A percentile compares a stretch with the other conserved stretches of the same genome.
These are phyloP conservation scores for Tortrix viridana DNA, from an alignment of 2,888 invertebrate species.

Conservation along the genomic window DNA sequence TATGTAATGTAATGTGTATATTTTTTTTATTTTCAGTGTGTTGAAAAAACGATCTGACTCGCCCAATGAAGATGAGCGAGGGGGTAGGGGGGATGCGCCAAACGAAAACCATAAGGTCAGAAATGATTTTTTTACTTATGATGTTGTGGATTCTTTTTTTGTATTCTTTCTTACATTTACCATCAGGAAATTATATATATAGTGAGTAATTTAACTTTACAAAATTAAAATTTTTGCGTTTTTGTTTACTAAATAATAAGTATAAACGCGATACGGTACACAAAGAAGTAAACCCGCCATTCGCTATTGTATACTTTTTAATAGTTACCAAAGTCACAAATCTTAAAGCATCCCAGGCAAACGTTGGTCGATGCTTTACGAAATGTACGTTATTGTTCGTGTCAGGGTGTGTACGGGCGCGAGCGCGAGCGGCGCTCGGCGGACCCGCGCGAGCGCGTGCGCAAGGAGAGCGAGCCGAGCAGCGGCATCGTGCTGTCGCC, in stretches of 20 bases:
- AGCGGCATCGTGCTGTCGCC: slow-evolving; percentile 92
- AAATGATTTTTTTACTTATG: not conserved
- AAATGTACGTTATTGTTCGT: slow-evolving; percentile 7
- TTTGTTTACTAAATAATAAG: no score
- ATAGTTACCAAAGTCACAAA: no score
- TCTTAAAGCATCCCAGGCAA: no score
- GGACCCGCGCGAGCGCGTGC: slow-evolving; percentile 90
- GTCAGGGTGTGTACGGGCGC: slow-evolving; percentile 66
- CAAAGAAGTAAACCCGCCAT: no score
- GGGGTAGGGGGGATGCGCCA: slow-evolving; percentile 79
- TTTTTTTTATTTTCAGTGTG: slow-evolving; percentile 59
- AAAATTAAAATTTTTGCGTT: no score
- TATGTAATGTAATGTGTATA: not conserved
- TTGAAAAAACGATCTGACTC: slow-evolving; percentile 82
- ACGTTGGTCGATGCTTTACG: no score
- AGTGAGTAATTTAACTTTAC: no score
- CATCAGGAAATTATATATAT: no score
- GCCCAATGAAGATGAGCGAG: slow-evolving; percentile 85
- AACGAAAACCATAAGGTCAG: slow-evolving; percentile 81
- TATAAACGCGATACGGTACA: no score
- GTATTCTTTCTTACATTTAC: no score
- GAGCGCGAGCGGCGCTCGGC: slow-evolving; percentile 79
- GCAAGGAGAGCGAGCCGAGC: slow-evolving; percentile 89
- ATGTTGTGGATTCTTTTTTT: no score
- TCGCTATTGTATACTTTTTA: no score